Evolutionary conservation across 2,888 invertebrate species (phyloP).

Genomic region (Melanargia galathea): DNA sequence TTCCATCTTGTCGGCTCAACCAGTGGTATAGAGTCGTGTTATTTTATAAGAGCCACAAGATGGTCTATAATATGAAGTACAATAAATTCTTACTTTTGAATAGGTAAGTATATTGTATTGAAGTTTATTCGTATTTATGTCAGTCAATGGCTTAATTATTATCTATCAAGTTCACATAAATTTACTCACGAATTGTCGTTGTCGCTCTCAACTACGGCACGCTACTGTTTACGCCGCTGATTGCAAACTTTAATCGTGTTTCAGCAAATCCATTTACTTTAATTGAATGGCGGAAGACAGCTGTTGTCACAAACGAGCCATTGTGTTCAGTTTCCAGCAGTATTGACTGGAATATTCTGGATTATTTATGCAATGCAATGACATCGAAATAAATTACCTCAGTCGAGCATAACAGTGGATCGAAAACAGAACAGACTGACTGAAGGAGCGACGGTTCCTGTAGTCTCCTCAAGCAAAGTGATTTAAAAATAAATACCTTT

Average conservation of each 20-base stretch:
- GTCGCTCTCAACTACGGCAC: conserved; percentile 14
- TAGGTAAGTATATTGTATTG: neutral
- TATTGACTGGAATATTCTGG: neutral
- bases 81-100: no score
- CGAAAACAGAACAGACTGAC: no score
- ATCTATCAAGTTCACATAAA: conserved; percentile 17
- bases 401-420: no score
- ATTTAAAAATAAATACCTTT: no score
- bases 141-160: neutral
- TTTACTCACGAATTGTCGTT: conserved; percentile 10
- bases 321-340: conserved; percentile 38
- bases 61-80: no score
- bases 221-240: conserved; percentile 46
- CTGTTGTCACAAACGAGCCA: conserved; percentile 47
- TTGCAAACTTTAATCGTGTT: conserved; percentile 54
- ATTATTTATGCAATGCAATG: conserved; percentile 1
- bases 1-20: no score
- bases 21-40: no score
- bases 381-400: conserved; percentile 3
- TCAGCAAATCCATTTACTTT: conserved; percentile 55
- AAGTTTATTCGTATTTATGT: neutral
- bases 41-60: no score
- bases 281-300: conserved; percentile 51
- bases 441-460: no score
- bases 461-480: no score